A percentile compares a stretch with the other conserved stretches of the same genome.
Conservation (phyloP, 2,113 vertebrate genomes). For the Anarhynchus alexandrinus region DNA sequence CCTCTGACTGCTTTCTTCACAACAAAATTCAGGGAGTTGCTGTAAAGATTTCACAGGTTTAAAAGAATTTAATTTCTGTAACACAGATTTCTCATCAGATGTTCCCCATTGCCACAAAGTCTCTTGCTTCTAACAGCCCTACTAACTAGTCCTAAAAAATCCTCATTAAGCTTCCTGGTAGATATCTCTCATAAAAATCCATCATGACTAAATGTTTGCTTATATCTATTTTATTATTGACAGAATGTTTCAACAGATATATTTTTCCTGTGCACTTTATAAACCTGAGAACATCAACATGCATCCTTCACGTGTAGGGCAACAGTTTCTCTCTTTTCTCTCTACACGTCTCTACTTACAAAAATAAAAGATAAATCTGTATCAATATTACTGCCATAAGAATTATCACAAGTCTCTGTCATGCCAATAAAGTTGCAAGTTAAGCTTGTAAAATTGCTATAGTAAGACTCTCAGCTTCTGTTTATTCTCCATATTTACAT, state of each 20-base stretch:
- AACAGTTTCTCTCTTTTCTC: background rate
- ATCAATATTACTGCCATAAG: background rate
- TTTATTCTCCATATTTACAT: background rate
- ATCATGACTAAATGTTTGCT: background rate
- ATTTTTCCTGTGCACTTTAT: background rate
- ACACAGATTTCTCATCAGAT: background rate
- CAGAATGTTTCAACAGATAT: background rate
- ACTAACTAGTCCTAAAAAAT: fast-evolving
- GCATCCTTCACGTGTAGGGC: background rate
- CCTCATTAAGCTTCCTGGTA: background rate
- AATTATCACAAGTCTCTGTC: background rate
- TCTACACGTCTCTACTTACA: fast-evolving
- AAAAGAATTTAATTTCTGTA: background rate
- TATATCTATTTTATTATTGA: background rate
- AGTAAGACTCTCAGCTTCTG: background rate
- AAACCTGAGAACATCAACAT: background rate
- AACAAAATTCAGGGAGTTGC: background rate
- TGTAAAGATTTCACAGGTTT: background rate
- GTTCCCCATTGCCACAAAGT: background rate
- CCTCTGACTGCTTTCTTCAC: background rate
- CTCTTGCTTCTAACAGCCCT: background rate
- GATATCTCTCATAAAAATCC: background rate
- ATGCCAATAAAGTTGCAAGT: background rate
- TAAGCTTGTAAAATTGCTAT: background rate
- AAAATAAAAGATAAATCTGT: background rate